Evolutionary conservation across 2,797 vertebrate genomes (phyloP).

Genomic region (Margarornis squamiger): DNA sequence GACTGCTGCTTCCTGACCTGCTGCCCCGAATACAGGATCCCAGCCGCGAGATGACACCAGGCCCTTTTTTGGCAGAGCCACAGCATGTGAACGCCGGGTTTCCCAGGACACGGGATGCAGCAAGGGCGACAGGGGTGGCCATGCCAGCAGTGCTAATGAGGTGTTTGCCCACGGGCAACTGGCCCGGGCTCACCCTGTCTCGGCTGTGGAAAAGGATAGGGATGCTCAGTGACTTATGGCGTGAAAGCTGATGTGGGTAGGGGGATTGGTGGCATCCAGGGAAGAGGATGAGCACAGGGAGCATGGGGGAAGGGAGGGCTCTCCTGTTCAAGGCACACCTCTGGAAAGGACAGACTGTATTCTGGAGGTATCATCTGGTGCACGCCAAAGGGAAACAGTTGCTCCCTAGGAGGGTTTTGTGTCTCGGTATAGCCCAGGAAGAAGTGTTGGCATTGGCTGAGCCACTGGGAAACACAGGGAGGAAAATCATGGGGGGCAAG

Average conservation of each 20-base stretch:
- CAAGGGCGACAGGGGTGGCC: fast-evolving
- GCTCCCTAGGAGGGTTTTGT: not conserved
- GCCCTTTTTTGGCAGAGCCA: not conserved
- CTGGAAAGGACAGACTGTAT: not conserved
- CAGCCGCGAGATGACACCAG: not conserved
- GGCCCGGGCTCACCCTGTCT: not conserved
- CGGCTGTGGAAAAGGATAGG: not conserved
- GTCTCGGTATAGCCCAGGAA: not conserved
- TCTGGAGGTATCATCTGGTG: not conserved
- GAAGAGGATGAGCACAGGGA: not conserved
- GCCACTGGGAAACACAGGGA: not conserved
- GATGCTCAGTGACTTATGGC: not conserved
- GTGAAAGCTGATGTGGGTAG: not conserved
- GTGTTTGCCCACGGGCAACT: not conserved
- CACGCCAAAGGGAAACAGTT: not conserved
- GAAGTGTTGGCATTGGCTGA: not conserved
- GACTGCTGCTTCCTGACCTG: not conserved
- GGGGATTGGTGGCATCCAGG: not conserved
- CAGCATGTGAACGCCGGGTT: fast-evolving
- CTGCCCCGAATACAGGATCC: not conserved
- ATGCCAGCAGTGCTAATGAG: not conserved
- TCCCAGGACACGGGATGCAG: not conserved
- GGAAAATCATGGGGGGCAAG: not conserved
- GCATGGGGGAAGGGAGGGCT: not conserved
- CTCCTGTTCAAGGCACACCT: not conserved